Percentiles rank a stretch among this genome's conserved stretches.
phyloP scores from a whole-genome alignment of 2,888 invertebrate genomes.

The Nesidiocoris tenuis region DNA sequence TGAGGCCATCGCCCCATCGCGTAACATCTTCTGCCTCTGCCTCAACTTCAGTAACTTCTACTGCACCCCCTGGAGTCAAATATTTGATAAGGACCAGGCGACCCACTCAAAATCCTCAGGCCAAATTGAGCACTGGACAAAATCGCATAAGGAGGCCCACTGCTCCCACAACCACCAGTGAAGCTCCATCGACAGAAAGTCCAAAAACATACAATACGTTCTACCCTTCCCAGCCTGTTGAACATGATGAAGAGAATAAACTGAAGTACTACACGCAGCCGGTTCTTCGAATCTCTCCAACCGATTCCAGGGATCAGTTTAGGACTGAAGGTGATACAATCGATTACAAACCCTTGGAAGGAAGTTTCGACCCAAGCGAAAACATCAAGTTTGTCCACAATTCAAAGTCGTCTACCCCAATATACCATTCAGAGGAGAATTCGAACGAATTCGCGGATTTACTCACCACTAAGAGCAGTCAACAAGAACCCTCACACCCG shows the following conservation, averaged over 20 bases:
- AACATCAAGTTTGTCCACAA: slow-evolving; percentile 22
- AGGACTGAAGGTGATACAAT: slow-evolving; percentile 16
- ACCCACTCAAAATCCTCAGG: slow-evolving; percentile 43
- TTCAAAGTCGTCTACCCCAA: neutral
- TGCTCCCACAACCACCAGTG: slow-evolving; percentile 53
- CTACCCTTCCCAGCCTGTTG: slow-evolving; percentile 9
- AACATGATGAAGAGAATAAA: slow-evolving; percentile 21
- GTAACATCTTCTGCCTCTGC: neutral
- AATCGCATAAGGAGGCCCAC: slow-evolving; percentile 53
- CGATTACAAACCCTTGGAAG: slow-evolving; percentile 15
- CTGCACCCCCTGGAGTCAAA: slow-evolving; percentile 46
- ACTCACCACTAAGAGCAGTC: slow-evolving; percentile 1
- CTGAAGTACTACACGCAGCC: slow-evolving; percentile 16
- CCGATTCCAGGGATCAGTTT: slow-evolving; percentile 6
- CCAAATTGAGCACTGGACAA: slow-evolving; percentile 47
- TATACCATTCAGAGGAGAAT: neutral
- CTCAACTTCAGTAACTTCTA: slow-evolving; percentile 22
- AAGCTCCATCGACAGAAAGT: slow-evolving; percentile 33
- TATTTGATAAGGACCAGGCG: slow-evolving; percentile 49
- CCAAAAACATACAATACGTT: slow-evolving; percentile 22
- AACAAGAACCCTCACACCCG: slow-evolving; percentile 16
- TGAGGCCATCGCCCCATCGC: slow-evolving; percentile 44
- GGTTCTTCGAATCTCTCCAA: neutral
- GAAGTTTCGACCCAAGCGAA: slow-evolving; percentile 21
- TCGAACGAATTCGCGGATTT: slow-evolving; percentile 8